phyloP scores from a whole-genome alignment of 2,797 vertebrate species.

The Muraenolepis orangiensis region DNA sequence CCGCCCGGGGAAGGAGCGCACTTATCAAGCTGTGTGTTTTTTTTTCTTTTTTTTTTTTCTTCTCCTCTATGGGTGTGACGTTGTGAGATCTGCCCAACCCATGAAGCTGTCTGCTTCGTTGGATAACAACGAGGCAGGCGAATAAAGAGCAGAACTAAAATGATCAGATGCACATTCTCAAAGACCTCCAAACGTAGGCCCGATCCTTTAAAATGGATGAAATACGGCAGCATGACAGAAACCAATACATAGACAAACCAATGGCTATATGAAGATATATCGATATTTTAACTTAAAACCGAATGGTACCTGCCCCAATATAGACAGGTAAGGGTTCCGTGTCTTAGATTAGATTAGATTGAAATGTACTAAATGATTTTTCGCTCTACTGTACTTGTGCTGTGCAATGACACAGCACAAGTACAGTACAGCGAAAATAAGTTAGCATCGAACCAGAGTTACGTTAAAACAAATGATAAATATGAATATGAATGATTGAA shows the following conservation, averaged over 20 bases:
- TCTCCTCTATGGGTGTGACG: no score
- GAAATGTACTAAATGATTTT: no score
- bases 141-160: constrained; percentile 17
- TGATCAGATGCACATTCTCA: constrained; percentile 38
- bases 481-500: neutral
- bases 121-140: constrained; percentile 37
- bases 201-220: neutral
- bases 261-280: neutral
- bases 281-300: neutral
- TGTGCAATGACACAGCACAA: no score
- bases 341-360: no score
- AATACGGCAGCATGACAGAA: neutral
- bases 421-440: no score
- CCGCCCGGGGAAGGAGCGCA: constrained; percentile 54
- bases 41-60: no score
- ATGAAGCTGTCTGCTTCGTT: constrained; percentile 42
- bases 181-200: constrained; percentile 15
- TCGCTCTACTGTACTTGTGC: no score
- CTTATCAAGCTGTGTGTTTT: constrained; percentile 69
- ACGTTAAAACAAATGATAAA: no score
- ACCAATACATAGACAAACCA: neutral
- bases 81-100: constrained; percentile 58
- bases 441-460: no score
- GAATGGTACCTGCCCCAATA: neutral
- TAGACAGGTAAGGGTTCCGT: neutral